Base-by-base conservation (phyloP, 2,797 vertebrate species). In the Pipistrellus pygmaeus region DNA sequence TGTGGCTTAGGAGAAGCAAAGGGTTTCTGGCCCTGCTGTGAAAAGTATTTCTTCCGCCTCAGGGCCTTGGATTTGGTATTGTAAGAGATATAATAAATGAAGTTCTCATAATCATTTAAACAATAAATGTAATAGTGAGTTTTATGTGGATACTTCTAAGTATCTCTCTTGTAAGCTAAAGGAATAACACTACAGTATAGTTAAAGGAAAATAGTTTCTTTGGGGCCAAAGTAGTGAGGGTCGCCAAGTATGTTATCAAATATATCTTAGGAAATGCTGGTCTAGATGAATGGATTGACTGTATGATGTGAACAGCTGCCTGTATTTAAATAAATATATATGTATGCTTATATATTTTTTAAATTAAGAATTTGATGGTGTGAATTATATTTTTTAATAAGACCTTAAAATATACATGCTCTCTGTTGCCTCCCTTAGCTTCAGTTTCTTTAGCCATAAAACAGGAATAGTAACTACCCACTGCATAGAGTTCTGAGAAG, bases 401-500 rank as follows among this genome's bases (percentile, higher is more conserved):
- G 32, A 80, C 57, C 30, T 95, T 95, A 81, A 90, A 87, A 76
- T 64, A 78, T 18, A 10, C 8, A 35, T 87, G 35, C 13, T 69
- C 35, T 90, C 57, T 85, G 35, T 89, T 82, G 20, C 55, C 75
- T 84, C 13, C 69, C 20, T 84, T 78, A 38, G 68, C 76, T 87
- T 91, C 38, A 81, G 3, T 84, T 92, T 77, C 55, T 64, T 85
- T 90, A 88, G 62, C 48, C 38, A 46, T 85, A 92, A 92, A 85
- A 84, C 20, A 95, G 27, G 23, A 85, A 73, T 64, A 60, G 20
- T 91, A 88, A 80, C 60, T 85, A 51, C 21, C 18, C 25, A 23
- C 27, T 57, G 14, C 30, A 38, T 27, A 82, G 46, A 92, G 8
- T 85, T 89, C 23, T 80, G 38, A 85, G 53, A 87, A 69, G 8